Evolutionary conservation across 2,113 vertebrate species (phyloP).

Genomic region (Hirundichthys speculiger): DNA sequence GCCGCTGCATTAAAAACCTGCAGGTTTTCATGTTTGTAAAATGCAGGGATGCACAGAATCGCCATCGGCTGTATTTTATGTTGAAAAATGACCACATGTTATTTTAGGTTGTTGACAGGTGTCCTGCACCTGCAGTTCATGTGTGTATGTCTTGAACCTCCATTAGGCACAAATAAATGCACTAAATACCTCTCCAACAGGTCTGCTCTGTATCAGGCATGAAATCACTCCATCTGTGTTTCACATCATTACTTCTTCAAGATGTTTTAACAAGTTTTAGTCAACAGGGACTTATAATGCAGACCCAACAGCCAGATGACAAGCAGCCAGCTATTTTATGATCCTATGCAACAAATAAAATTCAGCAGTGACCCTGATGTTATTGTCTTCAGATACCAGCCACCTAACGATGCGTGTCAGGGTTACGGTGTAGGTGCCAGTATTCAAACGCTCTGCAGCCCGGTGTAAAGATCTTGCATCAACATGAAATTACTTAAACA

Average conservation of each 20-base stretch:
- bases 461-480: neutral
- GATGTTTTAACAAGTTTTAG: slow-evolving; percentile 16
- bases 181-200: neutral
- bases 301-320: slow-evolving; percentile 18
- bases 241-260: slow-evolving; percentile 7
- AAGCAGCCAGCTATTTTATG: slow-evolving; percentile 19
- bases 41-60: too few species aligned
- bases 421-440: neutral
- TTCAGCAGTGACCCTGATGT: slow-evolving; percentile 17
- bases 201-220: slow-evolving; percentile 13
- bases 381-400: slow-evolving; percentile 20
- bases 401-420: slow-evolving; percentile 6
- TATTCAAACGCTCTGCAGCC: neutral
- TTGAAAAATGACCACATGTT: too few species aligned
- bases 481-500: slow-evolving; percentile 3
- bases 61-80: too few species aligned
- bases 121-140: neutral
- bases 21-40: neutral
- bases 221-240: slow-evolving; percentile 41
- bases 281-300: slow-evolving; percentile 13
- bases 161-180: slow-evolving; percentile 21
- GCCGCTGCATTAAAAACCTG: neutral
- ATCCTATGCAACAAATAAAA: slow-evolving; percentile 24
- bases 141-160: neutral
- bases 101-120: too few species aligned